These are phyloP conservation scores for Carterocephalus palaemon DNA, from an alignment of 2,888 invertebrate species.

Conservation along the genomic window DNA sequence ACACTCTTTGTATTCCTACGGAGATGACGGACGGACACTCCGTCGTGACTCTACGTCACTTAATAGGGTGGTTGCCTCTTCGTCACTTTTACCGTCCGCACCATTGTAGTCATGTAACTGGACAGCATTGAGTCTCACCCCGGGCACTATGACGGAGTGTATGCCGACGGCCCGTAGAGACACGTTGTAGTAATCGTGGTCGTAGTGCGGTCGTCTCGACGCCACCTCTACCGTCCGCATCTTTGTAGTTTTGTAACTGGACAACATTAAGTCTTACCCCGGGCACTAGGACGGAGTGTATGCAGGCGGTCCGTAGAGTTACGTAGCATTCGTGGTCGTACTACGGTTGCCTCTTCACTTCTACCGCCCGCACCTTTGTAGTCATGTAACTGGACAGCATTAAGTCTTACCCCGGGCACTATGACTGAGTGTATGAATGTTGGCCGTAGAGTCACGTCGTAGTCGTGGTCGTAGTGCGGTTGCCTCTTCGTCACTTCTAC, in stretches of 20 bases:
- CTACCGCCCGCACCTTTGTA: no score
- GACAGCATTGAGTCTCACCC: conserved; percentile 45
- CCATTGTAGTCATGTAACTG: background rate
- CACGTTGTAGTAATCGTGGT: conserved; percentile 40
- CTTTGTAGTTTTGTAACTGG: background rate
- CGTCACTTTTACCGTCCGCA: no score
- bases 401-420: conserved; percentile 47
- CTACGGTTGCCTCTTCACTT: conserved; percentile 47
- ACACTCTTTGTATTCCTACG: no score
- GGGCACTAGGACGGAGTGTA: conserved; percentile 30
- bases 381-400: background rate
- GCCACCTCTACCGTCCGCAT: no score
- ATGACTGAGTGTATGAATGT: conserved; percentile 25
- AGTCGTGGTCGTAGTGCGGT: no score
- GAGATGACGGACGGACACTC: no score
- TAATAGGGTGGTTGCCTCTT: no score
- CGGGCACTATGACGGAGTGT: conserved; percentile 34
- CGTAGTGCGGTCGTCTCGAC: conserved; percentile 42
- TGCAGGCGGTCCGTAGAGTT: conserved; percentile 36
- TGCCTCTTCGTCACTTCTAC: no score
- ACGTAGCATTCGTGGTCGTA: conserved; percentile 40
- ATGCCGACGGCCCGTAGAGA: conserved; percentile 36
- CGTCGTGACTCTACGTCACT: no score
- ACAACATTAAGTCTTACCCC: conserved; percentile 48
- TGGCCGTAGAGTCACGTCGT: no score